These are phyloP conservation scores for Bellardia bayeri DNA, from an alignment of 2,888 invertebrate genomes.

Conservation along the genomic window DNA sequence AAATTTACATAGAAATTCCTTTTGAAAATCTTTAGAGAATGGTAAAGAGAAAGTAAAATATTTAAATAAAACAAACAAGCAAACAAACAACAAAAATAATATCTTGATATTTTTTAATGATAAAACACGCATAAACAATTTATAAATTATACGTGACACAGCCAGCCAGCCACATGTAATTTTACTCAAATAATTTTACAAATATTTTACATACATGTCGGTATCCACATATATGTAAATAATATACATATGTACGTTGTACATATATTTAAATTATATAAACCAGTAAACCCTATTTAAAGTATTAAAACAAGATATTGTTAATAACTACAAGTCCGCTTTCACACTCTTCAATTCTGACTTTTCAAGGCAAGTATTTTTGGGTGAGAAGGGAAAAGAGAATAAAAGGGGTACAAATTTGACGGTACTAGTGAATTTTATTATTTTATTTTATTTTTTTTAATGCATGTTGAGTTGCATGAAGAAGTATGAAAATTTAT, in stretches of 20 bases:
- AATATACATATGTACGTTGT: not conserved
- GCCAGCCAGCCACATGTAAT: constrained; percentile 69
- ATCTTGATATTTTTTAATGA: constrained; percentile 74
- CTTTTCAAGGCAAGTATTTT: no score
- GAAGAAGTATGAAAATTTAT: no score
- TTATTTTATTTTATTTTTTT: no score
- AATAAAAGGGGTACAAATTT: no score
- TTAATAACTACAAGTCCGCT: no score
- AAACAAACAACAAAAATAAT: constrained; percentile 8
- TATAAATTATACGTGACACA: constrained; percentile 73
- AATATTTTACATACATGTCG: constrained; percentile 55
- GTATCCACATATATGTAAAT: not conserved
- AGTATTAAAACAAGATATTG: no score
- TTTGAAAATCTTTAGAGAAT: not conserved
- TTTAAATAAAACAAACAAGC: not conserved
- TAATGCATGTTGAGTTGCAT: no score
- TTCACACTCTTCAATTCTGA: no score
- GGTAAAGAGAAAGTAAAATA: constrained; percentile 25
- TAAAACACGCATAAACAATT: constrained; percentile 77
- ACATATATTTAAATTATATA: not conserved
- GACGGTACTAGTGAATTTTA: no score
- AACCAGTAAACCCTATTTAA: constrained; percentile 21
- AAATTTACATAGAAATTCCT: constrained; percentile 67
- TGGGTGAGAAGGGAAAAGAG: no score
- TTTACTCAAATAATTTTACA: constrained; percentile 48